Conservation (phyloP, 1,140 invertebrate species). For the Halictus rubicundus region DNA sequence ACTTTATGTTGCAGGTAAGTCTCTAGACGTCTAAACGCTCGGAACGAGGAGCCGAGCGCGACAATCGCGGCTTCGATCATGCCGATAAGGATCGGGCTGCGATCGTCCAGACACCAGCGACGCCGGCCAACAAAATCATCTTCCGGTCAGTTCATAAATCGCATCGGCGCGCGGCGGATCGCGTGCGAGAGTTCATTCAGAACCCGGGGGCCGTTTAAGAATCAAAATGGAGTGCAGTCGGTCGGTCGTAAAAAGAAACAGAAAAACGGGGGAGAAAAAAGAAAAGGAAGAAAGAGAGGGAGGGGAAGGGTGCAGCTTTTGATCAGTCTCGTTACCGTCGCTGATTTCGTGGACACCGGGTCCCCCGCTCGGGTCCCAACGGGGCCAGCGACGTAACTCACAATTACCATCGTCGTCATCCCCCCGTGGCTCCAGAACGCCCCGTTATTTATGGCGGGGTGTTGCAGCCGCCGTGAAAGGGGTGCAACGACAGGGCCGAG, state of each 20-base stretch:
- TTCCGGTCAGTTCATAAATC: conserved; percentile 33
- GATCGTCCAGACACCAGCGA: not conserved
- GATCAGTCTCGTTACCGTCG: conserved; percentile 60
- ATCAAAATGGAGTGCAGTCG: not conserved
- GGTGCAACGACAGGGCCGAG: conserved; percentile 63
- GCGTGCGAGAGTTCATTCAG: conserved; percentile 5
- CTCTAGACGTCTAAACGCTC: no score
- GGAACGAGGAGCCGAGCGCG: no score
- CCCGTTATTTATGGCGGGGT: conserved; percentile 74
- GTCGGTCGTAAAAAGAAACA: not conserved
- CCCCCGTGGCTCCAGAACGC: conserved; percentile 63
- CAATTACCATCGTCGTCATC: conserved; percentile 74
- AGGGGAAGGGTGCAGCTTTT: conserved; percentile 12
- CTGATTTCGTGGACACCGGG: conserved; percentile 42
- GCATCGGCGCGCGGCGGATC: not conserved
- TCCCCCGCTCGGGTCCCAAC: conserved; percentile 10
- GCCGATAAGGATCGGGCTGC: not conserved
- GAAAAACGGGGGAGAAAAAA: no score
- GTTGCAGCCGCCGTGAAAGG: conserved; percentile 63
- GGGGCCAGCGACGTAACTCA: conserved; percentile 67
- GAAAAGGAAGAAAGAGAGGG: no score
- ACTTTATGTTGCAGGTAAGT: not conserved
- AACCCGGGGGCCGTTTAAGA: conserved; percentile 5
- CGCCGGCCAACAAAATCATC: conserved; percentile 1
- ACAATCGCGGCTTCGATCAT: not conserved